A percentile compares a stretch with the other conserved stretches of the same genome.
Conservation (phyloP, 2,888 invertebrate genomes). For the Habrosyne pyritoides region DNA sequence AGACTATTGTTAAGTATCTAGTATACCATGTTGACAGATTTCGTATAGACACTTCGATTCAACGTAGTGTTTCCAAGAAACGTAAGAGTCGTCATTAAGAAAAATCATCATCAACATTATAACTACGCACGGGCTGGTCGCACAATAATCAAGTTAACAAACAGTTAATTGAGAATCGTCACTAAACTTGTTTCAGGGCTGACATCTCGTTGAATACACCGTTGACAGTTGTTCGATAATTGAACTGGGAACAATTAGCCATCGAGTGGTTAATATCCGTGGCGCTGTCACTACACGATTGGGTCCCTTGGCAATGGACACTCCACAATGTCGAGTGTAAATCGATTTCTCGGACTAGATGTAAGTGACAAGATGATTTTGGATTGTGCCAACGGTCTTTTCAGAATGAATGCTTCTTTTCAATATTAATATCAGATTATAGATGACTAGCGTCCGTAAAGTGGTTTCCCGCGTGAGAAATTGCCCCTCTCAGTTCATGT, state of each 20-base stretch:
- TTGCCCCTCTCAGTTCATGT: too few relatives aligned
- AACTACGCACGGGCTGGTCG: conserved; percentile 11
- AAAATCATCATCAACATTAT: background rate
- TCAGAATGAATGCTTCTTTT: conserved; percentile 6
- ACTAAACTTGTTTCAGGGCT: conserved; percentile 57
- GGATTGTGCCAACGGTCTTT: conserved; percentile 28
- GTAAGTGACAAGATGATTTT: conserved; percentile 31
- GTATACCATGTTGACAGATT: too few relatives aligned
- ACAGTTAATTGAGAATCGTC: conserved; percentile 46
- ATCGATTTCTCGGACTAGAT: conserved; percentile 60
- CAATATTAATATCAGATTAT: background rate
- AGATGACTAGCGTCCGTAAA: too few relatives aligned
- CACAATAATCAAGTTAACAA: conserved; percentile 34
- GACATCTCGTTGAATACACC: conserved; percentile 49
- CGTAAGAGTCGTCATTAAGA: background rate
- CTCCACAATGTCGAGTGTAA: conserved; percentile 67
- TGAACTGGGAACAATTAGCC: conserved; percentile 80
- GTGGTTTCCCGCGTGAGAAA: too few relatives aligned
- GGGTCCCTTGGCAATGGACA: conserved; percentile 62
- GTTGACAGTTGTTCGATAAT: conserved; percentile 80
- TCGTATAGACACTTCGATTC: too few relatives aligned
- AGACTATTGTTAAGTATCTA: too few relatives aligned
- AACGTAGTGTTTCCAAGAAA: background rate
- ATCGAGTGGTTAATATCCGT: conserved; percentile 79
- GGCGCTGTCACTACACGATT: conserved; percentile 69